Base-by-base conservation (phyloP, 2,888 invertebrate genomes). In the Itoplectis maculator region DNA sequence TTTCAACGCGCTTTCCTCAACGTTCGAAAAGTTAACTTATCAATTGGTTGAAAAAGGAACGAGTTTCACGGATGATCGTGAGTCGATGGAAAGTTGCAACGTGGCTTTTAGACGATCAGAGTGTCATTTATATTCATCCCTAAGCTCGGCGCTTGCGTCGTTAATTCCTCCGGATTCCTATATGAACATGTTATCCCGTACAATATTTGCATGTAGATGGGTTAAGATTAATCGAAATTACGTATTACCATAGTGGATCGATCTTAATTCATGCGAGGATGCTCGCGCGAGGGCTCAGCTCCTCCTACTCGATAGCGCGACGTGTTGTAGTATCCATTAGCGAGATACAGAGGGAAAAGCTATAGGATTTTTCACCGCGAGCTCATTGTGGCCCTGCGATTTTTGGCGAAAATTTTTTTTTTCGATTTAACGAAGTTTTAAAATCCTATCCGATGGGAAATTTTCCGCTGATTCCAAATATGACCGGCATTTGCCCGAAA, bases 161-260 rank as follows among this genome's bases (percentile, higher is more conserved):
- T 23, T 20, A 23, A 20, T 54, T 54, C 13, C 5, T 4, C 13
- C 51, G 13, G 35, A 35, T 35, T 59, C 29, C 35, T n/a, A 59
- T 59, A 35, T 59, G n/a, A 47, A 45, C 18, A 51, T 29, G 1
- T 8, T 13, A 47, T 23, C 20, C 20, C 11, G 29, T 40, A 68
- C 11, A 56, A 15, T 23, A 42, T 72, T 29, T 54, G 63, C 54
- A 49, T 69, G 42, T 40, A 42, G 15, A 42, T 51, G 23, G 68
- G 42, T 29, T 20, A 13, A 23, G 15, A 61, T 63, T 29, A 74
- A 74, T 70, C 68, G 23, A 74, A 59, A 72, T 73, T 61, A 69
- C 35, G 63, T 42, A 82, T 84, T 79, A 82, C 61, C 81, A 82
- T 84, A 82, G 65, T 11, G 54, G 56, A 82, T 84, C 73, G 70